A percentile compares a stretch with the other conserved stretches of the same genome.
phyloP scores from a whole-genome alignment of 1,140 invertebrate species.

The Berghia stephanieae region DNA sequence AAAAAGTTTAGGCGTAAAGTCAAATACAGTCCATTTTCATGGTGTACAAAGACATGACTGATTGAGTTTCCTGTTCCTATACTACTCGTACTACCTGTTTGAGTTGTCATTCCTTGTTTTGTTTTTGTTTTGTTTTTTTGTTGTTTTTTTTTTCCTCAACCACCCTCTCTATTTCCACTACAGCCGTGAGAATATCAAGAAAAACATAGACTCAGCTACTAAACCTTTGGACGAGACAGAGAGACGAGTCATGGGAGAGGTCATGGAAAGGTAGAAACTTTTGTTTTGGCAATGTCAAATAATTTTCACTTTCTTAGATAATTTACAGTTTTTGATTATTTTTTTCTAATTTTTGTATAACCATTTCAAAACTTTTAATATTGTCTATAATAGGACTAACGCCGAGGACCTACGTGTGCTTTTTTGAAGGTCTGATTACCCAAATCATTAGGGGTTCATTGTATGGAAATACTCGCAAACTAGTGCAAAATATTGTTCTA shows the following conservation, averaged over 20 bases:
- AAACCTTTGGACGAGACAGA: constrained; percentile 51
- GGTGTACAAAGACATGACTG: not conserved
- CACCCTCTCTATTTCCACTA: too few relatives aligned
- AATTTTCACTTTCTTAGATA: constrained; percentile 17
- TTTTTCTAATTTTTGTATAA: not conserved
- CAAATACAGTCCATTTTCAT: not conserved
- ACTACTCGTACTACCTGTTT: too few relatives aligned
- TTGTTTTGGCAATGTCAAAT: not conserved
- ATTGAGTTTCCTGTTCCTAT: not conserved
- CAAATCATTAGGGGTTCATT: too few relatives aligned
- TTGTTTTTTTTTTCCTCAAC: constrained; percentile 18
- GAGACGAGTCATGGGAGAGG: constrained; percentile 48
- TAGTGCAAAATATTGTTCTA: too few relatives aligned
- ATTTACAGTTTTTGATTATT: not conserved
- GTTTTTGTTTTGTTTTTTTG: constrained; percentile 15
- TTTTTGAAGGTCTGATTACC: too few relatives aligned
- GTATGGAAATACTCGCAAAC: too few relatives aligned
- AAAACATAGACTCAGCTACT: constrained; percentile 49
- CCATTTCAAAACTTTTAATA: too few relatives aligned
- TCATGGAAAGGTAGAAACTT: constrained; percentile 55
- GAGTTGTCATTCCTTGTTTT: too few relatives aligned
- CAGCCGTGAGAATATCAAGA: constrained; percentile 46
- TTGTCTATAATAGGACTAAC: too few relatives aligned
- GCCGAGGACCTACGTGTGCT: too few relatives aligned
- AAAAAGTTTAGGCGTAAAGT: not conserved